phyloP scores from a whole-genome alignment of 1,140 invertebrate species.

The Nephotettix cincticeps region DNA sequence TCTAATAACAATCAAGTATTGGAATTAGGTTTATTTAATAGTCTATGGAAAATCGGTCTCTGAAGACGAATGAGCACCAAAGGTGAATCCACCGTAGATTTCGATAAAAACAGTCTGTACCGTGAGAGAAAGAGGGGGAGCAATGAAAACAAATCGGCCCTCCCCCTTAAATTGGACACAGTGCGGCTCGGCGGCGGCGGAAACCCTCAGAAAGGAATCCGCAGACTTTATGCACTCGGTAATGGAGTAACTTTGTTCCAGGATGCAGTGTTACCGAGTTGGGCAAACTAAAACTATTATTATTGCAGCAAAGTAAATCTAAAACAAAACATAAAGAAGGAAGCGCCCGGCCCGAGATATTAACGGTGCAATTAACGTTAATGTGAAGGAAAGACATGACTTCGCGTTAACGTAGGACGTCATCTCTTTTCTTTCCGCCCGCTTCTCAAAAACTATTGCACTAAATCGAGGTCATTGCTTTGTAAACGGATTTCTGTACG shows the following conservation, averaged over 20 bases:
- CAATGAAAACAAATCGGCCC: neutral
- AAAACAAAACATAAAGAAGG: neutral
- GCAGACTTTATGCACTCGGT: neutral
- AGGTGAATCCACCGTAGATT: neutral
- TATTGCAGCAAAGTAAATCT: neutral
- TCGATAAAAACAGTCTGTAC: neutral
- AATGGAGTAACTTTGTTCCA: neutral
- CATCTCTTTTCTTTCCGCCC: too few relatives aligned
- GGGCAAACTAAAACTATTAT: conserved; percentile 6
- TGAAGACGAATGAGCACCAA: neutral
- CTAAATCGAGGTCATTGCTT: too few relatives aligned
- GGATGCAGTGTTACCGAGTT: neutral
- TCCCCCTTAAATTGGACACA: too few relatives aligned
- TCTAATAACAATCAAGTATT: too few relatives aligned
- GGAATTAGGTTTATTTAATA: too few relatives aligned
- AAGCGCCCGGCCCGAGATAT: neutral
- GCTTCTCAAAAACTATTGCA: too few relatives aligned
- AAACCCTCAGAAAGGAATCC: neutral
- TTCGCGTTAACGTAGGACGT: neutral
- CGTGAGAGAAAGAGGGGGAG: neutral
- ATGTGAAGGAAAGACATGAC: neutral
- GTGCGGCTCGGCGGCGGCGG: too few relatives aligned
- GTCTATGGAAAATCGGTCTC: too few relatives aligned
- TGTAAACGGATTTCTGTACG: too few relatives aligned
- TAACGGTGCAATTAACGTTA: neutral